Percentiles rank a stretch among this genome's conserved stretches.
Evolutionary conservation across 2,888 invertebrate species (phyloP).

Genomic region (Nematopogon swammerdamellus): DNA sequence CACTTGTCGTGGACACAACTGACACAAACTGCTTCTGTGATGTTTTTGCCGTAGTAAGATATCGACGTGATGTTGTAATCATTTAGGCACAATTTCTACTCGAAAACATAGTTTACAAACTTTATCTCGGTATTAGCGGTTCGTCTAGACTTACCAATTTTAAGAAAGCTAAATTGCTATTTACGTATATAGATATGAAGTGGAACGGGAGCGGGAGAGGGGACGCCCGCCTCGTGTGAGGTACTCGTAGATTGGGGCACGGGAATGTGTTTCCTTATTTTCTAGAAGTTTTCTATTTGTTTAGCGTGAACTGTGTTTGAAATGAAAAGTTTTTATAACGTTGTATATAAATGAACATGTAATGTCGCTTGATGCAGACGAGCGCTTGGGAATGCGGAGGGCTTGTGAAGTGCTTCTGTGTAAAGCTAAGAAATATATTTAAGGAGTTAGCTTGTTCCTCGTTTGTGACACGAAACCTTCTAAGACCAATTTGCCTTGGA

Average conservation of each 20-base stretch:
- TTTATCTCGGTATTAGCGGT: neutral
- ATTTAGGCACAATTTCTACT: conserved; percentile 16
- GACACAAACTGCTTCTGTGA: conserved; percentile 45
- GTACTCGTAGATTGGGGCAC: no score
- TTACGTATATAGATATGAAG: no score
- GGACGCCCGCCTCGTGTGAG: no score
- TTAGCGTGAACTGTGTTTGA: neutral
- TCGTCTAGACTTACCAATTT: no score
- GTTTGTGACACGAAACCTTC: conserved; percentile 38
- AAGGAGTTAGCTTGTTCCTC: conserved; percentile 48
- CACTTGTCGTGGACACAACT: neutral
- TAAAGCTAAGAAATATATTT: conserved; percentile 42
- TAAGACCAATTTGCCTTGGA: conserved; percentile 57
- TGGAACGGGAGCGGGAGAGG: no score
- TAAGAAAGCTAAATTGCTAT: no score
- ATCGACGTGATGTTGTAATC: conserved; percentile 16
- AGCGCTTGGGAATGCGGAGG: conserved; percentile 17
- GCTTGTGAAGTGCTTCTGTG: conserved; percentile 7
- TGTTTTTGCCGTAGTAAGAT: conserved; percentile 39
- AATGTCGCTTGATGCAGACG: conserved; percentile 8
- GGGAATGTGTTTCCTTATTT: neutral
- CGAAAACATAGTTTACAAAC: neutral
- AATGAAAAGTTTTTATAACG: neutral
- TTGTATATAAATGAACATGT: neutral
- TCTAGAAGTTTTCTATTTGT: neutral